A percentile compares a stretch with the other conserved stretches of the same genome.
phyloP scores from a whole-genome alignment of 2,113 vertebrate species.

The Eptesicus fuscus region DNA sequence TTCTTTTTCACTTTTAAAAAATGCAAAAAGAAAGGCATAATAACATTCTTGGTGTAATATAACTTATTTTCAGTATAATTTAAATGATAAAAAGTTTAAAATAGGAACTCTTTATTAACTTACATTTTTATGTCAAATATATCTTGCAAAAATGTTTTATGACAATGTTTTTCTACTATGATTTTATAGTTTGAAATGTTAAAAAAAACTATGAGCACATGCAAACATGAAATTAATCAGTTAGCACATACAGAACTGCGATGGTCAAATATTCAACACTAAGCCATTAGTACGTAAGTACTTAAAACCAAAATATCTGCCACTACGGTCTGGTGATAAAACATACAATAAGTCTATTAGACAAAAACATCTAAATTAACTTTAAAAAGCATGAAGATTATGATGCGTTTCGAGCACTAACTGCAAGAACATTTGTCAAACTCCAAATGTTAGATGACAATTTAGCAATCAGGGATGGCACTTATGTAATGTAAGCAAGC shows the following conservation, averaged over 20 bases:
- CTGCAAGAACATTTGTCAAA: conserved; percentile 71
- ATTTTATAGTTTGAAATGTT: conserved; percentile 48
- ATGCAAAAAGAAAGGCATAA: conserved; percentile 33
- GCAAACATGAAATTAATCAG: conserved; percentile 71
- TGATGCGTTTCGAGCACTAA: conserved; percentile 73
- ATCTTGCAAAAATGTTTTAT: conserved; percentile 32
- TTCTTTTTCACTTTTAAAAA: conserved; percentile 21
- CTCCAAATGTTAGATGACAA: conserved; percentile 80
- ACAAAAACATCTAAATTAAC: conserved; percentile 68
- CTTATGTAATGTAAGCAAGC: conserved; percentile 72
- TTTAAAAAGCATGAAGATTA: conserved; percentile 70
- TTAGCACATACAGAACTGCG: conserved; percentile 75
- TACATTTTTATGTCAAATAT: conserved; percentile 36
- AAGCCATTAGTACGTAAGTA: conserved; percentile 70
- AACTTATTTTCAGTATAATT: conserved; percentile 45
- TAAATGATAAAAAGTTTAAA: conserved; percentile 45
- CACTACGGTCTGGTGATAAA: conserved; percentile 68
- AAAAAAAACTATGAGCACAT: conserved; percentile 54
- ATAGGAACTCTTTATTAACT: conserved; percentile 12
- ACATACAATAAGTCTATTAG: conserved; percentile 61
- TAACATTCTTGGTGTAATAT: background rate
- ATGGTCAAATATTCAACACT: conserved; percentile 73
- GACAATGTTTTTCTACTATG: conserved; percentile 50
- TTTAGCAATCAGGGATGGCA: conserved; percentile 79
- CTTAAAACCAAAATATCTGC: conserved; percentile 67